Evolutionary conservation across 1,140 invertebrate genomes (phyloP), one percentile per base, ranked within the genome.

Genomic region (Drosophila ficusphila): DNA sequence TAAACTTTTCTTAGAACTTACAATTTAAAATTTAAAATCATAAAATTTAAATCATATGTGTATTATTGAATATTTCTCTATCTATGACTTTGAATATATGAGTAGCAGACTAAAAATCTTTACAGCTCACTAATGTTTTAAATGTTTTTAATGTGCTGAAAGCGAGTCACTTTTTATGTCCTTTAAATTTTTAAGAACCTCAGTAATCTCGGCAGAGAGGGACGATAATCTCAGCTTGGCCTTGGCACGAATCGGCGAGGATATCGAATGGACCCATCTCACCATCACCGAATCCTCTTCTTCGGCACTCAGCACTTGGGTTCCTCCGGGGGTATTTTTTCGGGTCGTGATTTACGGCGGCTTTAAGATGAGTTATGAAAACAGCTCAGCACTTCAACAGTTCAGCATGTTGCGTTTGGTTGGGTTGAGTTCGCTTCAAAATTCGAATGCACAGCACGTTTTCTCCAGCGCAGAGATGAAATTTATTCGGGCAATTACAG

Each of bases 361-460:
- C 68, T 68, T 64, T 42, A 36, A 49, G 52, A 67, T 77, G 61
- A 82, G 61, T 82, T 82, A 82, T 82, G 78, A 76, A 82, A 76
- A 64, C 68, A 71, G 38, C 52, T 58, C 42, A 27, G 65, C 67
- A 60, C 31, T 62, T 61, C 52, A 62, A 58, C 58, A 61, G 34
- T 29, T 39, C 49, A 56, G 36, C 52, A 61, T 42, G 53, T 36
- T 47, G 38, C 52, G 25, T 53, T 38, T 41, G 49, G 42, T 38
- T 25, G 49, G 42, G 41, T 31, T 14, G 16, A 52, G 14, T 51
- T 53, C 36, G 19, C 51, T 25, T 19, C 9, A 27, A 36, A 81
- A 51, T 25, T 19, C 9, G 33, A 36, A 81, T 79, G 76, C 65
- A 0, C 9, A 16, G 33, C 77, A 81, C 78, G 78, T 82, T 47